These are phyloP conservation scores for Cepphus grylle DNA, from an alignment of 2,113 vertebrate species.

Conservation along the genomic window DNA sequence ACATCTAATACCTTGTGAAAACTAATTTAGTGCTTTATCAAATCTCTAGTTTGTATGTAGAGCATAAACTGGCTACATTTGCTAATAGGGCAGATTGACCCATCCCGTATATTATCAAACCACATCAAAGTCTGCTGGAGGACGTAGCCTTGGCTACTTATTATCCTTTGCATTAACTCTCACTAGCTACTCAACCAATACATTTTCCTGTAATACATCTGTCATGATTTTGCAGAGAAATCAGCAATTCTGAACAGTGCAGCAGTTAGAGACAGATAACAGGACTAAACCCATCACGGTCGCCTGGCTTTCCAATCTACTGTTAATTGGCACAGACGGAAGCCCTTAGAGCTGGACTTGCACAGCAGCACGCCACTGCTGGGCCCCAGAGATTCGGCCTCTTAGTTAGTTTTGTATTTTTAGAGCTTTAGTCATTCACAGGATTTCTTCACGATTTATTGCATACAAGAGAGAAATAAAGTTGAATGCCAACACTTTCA, in stretches of 20 bases:
- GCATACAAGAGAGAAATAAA: neutral
- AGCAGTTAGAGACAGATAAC: neutral
- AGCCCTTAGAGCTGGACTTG: neutral
- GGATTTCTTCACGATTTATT: neutral
- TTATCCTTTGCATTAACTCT: conserved; percentile 46
- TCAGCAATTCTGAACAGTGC: conserved; percentile 8
- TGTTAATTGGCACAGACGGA: conserved; percentile 17
- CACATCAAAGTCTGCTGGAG: conserved; percentile 21
- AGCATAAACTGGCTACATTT: conserved; percentile 51
- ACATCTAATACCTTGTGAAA: conserved; percentile 39
- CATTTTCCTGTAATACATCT: conserved; percentile 1
- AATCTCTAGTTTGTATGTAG: conserved; percentile 69
- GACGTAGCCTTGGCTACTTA: conserved; percentile 9
- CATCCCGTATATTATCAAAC: neutral
- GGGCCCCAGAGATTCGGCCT: neutral
- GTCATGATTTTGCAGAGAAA: conserved; percentile 8
- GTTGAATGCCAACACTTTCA: neutral
- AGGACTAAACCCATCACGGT: neutral
- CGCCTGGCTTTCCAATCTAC: conserved; percentile 3
- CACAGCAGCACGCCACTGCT: neutral
- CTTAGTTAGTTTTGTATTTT: conserved; percentile 35
- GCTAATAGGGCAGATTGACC: conserved; percentile 35
- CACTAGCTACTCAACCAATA: neutral
- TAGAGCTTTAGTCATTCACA: conserved; percentile 31
- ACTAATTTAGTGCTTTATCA: conserved; percentile 59